Conservation (phyloP, 2,888 invertebrate species). For the Schizotus pectinicornis region DNA sequence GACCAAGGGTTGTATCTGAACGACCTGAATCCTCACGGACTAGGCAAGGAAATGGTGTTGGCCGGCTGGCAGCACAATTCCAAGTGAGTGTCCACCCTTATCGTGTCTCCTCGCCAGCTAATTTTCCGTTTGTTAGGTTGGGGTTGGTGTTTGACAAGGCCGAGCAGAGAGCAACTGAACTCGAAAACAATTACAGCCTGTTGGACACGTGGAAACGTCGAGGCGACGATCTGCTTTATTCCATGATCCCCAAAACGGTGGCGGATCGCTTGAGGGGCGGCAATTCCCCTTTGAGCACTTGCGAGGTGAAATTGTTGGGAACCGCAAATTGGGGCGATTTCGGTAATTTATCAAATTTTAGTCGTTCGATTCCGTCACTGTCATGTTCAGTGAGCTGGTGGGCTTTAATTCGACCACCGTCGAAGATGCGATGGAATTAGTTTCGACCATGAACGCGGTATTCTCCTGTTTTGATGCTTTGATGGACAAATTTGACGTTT, state of each 20-base stretch:
- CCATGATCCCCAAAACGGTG: constrained; percentile 89
- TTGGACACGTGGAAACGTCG: constrained; percentile 85
- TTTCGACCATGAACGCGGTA: constrained; percentile 84
- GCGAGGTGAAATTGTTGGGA: constrained; percentile 65
- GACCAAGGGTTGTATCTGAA: constrained; percentile 81
- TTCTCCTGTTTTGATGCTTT: constrained; percentile 85
- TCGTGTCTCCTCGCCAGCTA: background rate
- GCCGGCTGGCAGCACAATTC: constrained; percentile 87
- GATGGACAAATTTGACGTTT: constrained; percentile 83
- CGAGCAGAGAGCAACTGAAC: constrained; percentile 76
- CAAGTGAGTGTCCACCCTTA: constrained; percentile 56
- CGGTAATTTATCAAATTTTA: constrained; percentile 52
- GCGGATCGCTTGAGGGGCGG: constrained; percentile 82
- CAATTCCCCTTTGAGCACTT: constrained; percentile 77
- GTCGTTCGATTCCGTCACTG: constrained; percentile 79
- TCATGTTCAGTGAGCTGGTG: constrained; percentile 78
- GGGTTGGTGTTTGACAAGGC: constrained; percentile 84
- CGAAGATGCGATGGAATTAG: constrained; percentile 76
- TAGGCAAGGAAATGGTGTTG: constrained; percentile 82
- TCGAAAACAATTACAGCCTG: constrained; percentile 78
- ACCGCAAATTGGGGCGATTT: background rate
- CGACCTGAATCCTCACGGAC: constrained; percentile 84
- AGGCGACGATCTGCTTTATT: constrained; percentile 85
- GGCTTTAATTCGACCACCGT: constrained; percentile 66
- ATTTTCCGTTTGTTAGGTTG: constrained; percentile 58